Evolutionary conservation across 2,888 invertebrate species (phyloP), one percentile per base, ranked within the genome.

Genomic region (Tachina fera): DNA sequence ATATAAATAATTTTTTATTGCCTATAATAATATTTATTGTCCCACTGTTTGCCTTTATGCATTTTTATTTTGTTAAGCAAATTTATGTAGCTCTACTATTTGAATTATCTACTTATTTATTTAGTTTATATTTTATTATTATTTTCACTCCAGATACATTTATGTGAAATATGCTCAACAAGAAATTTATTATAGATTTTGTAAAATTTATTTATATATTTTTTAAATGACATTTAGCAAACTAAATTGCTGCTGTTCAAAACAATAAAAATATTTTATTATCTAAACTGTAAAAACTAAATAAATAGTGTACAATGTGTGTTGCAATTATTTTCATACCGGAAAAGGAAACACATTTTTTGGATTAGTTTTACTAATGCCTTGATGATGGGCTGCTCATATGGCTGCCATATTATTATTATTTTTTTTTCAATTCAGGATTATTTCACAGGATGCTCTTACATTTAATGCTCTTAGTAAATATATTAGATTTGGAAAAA

Each of bases 261-360:
- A 81, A 75, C 75, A 75, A 81, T 81, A 81, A 81, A 81, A 75
- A 75, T 65, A 81, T 81, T 81, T 81, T 81, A 81, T 81, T 81
- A 68, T 70, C 81, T 31, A 81, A 80, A 72, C n/a, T 58, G 49
- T 56, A 5, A 39, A 39, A 31, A 63, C 43, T 63, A 6, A 49
- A 47, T 60, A 68, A 77, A 68, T 49, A 68, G 39, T 77, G 11
- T 31, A 53, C 1, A 9, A 56, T 31, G 31, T 31, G 31, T 31
- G 4, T 16, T 47, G 22, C 49, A 51, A 67, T 77, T 67, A 39
- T 65, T 58, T 65, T 19, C 22, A 80, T 58, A 45, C 74, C 67
- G 81, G 81, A 81, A 81, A 68, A 61, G 67, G 67, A 81, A 67
- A 60, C 43, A 68, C 19, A 56, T 45, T 65, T 74, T 68, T 31